These are phyloP conservation scores for Protosalanx chinensis DNA, from an alignment of 2,797 vertebrate genomes.

Conservation along the genomic window DNA sequence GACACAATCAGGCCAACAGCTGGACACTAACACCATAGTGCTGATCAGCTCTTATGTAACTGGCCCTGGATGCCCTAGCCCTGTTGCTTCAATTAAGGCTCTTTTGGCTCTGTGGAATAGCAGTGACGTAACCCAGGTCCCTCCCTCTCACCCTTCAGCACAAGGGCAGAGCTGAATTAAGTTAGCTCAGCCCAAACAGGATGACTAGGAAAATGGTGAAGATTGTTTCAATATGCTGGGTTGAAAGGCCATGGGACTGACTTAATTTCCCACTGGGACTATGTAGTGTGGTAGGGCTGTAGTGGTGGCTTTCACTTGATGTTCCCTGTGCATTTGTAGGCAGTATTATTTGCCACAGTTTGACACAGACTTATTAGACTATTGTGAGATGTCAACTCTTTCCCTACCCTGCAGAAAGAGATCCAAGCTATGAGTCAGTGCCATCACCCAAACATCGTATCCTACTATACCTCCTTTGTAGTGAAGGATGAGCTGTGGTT, in stretches of 20 bases:
- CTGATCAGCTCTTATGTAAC: conserved; percentile 7
- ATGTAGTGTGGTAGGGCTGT: not conserved
- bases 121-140: conserved; percentile 36
- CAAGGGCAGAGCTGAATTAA: conserved; percentile 6
- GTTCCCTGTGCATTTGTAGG: not conserved
- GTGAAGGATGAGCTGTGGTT: conserved; percentile 98
- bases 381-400: not conserved
- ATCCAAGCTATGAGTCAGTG: conserved; percentile 99
- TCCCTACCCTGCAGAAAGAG: conserved; percentile 84
- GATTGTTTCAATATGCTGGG: conserved; percentile 1
- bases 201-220: not conserved
- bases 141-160: conserved; percentile 12
- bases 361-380: not conserved
- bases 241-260: conserved; percentile 24
- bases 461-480: conserved; percentile 97
- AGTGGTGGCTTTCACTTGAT: not conserved
- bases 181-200: conserved; percentile 4
- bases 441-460: conserved; percentile 95
- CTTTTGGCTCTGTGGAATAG: conserved; percentile 4
- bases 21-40: conserved; percentile 4
- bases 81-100: conserved; percentile 15
- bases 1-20: not conserved
- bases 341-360: not conserved
- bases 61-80: conserved; percentile 16
- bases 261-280: not conserved